Base-by-base conservation (phyloP, 2,797 vertebrate species). In the Carduelis carduelis region DNA sequence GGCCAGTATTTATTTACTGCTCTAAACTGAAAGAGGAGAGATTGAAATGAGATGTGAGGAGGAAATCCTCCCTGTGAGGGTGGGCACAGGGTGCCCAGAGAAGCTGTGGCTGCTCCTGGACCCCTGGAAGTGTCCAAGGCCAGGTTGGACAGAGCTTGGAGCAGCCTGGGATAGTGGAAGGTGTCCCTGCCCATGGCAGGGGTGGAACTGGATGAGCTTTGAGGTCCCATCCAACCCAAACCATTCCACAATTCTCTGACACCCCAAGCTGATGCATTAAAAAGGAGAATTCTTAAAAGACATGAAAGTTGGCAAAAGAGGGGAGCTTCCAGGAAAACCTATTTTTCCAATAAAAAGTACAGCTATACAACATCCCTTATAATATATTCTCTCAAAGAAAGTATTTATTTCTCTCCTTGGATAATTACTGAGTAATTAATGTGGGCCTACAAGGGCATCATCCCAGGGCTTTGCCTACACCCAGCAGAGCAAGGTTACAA, bases 111-210 rank as follows among this genome's bases (percentile, higher is more conserved):
- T 75, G 53, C 3, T 2, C 41, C 53, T 37, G 71, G 37, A 74
- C 27, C n/a, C 47, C 27, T 75, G 78, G 18, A 12, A 61, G 2
- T 75, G 27, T 12, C 61, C 78, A 43, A 68, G 47, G 17, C 12
- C 61, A 32, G 21, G 11, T 0, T 81, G 77, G 69, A 60, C 0
- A 0, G 30, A 2, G 11, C 11, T 69, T 83, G 37, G 64, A 57
- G 2, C 23, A 17, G 0, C 10, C 24, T 77, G 50, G 64, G 37
- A 6, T 0, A 7, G 20, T 30, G 64, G n/a, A 1, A 63, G 12
- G 3, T 50, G 37, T 55, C n/a, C 47, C 28, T 68, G 55, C 3
- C 15, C 28, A 39, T 21, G 34, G 17, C 11, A 66, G 20, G 14
- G 9, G 1, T 68, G 34, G 47, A 4, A 55, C 9, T 6, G 32